phyloP scores from a whole-genome alignment of 2,113 vertebrate species.

The Numenius arquata region DNA sequence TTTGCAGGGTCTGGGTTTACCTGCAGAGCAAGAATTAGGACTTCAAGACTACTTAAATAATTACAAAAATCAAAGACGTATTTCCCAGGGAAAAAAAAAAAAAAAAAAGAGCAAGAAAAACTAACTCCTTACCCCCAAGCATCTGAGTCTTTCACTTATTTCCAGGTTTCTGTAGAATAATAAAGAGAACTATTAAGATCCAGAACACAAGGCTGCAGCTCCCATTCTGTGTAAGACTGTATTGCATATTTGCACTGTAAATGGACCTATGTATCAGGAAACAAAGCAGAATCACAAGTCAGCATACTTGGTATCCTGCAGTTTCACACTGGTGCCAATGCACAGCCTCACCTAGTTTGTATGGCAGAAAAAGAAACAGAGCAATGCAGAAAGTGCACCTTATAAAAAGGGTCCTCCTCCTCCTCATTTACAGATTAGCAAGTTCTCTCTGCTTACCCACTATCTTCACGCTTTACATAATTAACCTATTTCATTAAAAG shows the following conservation, averaged over 20 bases:
- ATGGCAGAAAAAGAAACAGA: not conserved
- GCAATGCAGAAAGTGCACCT: not conserved
- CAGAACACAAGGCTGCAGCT: not conserved
- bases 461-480: not conserved
- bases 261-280: not conserved
- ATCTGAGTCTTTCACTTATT: not conserved
- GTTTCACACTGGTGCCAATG: not conserved
- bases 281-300: not conserved
- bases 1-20: not conserved
- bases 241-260: not conserved
- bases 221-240: not conserved
- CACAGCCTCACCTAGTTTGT: not conserved
- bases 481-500: slow-evolving; percentile 32
- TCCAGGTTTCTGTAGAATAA: not conserved
- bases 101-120: not conserved
- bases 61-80: not conserved
- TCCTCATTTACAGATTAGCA: not conserved
- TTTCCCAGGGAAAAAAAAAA: not conserved
- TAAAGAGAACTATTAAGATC: not conserved
- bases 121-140: not conserved
- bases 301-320: not conserved
- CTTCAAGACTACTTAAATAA: not conserved
- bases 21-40: not conserved
- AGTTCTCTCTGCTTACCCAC: not conserved
- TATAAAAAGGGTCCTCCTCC: not conserved